Percentiles rank a stretch among this genome's conserved stretches.
Conservation (phyloP, 2,797 vertebrate species). For the Notamacropus eugenii region DNA sequence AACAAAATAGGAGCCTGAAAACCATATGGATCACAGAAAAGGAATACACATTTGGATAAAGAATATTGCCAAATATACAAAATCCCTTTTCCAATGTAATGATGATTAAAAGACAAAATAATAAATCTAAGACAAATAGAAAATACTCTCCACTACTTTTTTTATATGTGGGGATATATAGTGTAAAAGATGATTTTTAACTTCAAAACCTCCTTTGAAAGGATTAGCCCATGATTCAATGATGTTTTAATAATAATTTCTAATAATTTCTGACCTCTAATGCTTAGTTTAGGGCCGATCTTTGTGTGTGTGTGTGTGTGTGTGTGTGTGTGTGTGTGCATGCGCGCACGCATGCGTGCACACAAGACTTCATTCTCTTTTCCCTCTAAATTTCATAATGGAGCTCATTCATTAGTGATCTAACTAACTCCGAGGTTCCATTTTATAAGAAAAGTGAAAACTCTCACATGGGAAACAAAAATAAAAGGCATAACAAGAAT, state of each 20-base stretch:
- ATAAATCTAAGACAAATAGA: conserved; percentile 47
- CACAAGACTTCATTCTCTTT: conserved; percentile 11
- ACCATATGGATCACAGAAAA: conserved; percentile 19
- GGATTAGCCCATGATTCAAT: background rate
- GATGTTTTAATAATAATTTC: conserved; percentile 26
- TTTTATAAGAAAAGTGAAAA: background rate
- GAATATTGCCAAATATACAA: conserved; percentile 10
- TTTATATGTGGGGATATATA: background rate
- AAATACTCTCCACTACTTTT: conserved; percentile 13
- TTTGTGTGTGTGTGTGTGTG: too few relatives aligned
- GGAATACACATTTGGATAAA: conserved; percentile 35
- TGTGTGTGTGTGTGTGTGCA: too few relatives aligned
- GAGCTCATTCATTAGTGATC: conserved; percentile 4
- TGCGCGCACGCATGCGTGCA: too few relatives aligned
- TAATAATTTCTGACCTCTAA: conserved; percentile 18
- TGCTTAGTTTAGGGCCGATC: background rate
- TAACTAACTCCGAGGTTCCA: background rate
- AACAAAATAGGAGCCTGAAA: conserved; percentile 47
- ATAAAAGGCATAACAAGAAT: background rate
- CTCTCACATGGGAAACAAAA: background rate
- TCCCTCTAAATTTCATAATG: background rate
- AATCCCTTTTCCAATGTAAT: conserved; percentile 35
- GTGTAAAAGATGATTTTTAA: conserved; percentile 1
- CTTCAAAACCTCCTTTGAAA: background rate
- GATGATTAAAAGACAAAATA: conserved; percentile 46